Conservation (phyloP, 1,140 invertebrate species). For the Nylanderia fulva region DNA sequence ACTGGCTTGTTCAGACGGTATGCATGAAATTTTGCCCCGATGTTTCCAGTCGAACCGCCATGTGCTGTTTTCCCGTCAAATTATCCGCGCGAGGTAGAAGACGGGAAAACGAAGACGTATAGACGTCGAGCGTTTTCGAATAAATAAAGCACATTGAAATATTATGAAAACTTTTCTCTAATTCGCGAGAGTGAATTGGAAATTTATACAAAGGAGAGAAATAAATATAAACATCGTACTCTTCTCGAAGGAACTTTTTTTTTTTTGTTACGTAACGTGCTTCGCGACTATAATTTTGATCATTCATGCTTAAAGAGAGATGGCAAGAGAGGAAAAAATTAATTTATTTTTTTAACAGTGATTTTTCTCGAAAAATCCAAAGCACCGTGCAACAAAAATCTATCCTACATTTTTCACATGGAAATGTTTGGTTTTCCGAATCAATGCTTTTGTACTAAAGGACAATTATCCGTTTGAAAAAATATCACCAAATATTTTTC, state of each 20-base stretch:
- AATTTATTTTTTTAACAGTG: slow-evolving; percentile 10
- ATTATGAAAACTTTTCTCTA: slow-evolving; percentile 34
- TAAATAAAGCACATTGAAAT: not conserved
- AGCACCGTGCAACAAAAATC: not conserved
- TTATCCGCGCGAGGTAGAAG: slow-evolving; percentile 22
- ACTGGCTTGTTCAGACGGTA: not conserved
- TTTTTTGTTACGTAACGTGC: not conserved
- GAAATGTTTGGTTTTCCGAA: not conserved
- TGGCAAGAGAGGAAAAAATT: not conserved
- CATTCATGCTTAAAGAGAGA: not conserved
- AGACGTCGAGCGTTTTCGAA: not conserved
- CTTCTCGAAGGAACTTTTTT: not conserved
- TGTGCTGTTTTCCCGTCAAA: slow-evolving; percentile 31
- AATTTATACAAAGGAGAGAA: slow-evolving; percentile 23
- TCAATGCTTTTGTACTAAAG: slow-evolving; percentile 17
- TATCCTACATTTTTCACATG: not conserved
- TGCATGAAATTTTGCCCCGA: slow-evolving; percentile 48
- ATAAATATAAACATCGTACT: slow-evolving; percentile 6
- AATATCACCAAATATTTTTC: not conserved
- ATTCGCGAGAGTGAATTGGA: not conserved
- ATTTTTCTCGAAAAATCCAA: not conserved
- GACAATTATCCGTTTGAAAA: not conserved
- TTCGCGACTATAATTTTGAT: not conserved
- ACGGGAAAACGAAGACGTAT: not conserved
- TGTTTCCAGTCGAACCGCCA: slow-evolving; percentile 31